A percentile compares a stretch with the other conserved stretches of the same genome.
These are phyloP conservation scores for Ophion ventricosus DNA, from an alignment of 2,888 invertebrate genomes.

Conservation along the genomic window DNA sequence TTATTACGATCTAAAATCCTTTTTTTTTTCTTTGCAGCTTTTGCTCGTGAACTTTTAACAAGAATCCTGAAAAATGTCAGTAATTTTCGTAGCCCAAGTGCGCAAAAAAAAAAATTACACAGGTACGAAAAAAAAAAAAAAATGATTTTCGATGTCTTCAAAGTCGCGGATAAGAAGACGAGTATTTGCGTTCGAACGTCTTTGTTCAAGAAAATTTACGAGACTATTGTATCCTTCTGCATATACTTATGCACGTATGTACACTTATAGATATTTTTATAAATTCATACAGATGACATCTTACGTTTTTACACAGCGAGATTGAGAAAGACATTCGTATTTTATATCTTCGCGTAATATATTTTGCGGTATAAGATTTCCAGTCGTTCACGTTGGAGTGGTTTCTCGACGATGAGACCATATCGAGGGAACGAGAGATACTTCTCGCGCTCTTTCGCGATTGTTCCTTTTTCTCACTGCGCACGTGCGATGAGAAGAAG, in stretches of 20 bases:
- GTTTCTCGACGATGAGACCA: conserved; percentile 12
- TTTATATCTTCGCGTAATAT: conserved; percentile 20
- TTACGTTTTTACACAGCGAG: not conserved
- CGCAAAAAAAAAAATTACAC: too few species aligned
- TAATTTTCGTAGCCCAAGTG: too few species aligned
- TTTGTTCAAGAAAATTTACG: not conserved
- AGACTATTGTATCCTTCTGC: not conserved
- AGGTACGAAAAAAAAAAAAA: too few species aligned
- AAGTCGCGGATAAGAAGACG: too few species aligned
- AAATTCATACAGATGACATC: not conserved
- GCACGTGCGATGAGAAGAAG: not conserved
- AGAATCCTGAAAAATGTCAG: too few species aligned
- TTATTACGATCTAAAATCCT: too few species aligned
- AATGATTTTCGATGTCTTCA: too few species aligned
- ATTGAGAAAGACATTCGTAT: conserved; percentile 28
- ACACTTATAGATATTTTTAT: too few species aligned
- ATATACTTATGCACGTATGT: not conserved
- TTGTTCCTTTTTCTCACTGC: not conserved
- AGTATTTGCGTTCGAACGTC: conserved; percentile 6
- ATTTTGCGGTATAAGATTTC: conserved; percentile 18
- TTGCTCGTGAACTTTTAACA: too few species aligned
- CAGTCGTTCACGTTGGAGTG: conserved; percentile 16
- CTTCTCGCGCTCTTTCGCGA: not conserved
- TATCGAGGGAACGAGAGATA: not conserved
- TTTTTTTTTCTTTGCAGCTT: too few species aligned